A percentile compares a stretch with the other conserved stretches of the same genome.
phyloP scores from a whole-genome alignment of 2,113 vertebrate species.

The Montifringilla adamsi region DNA sequence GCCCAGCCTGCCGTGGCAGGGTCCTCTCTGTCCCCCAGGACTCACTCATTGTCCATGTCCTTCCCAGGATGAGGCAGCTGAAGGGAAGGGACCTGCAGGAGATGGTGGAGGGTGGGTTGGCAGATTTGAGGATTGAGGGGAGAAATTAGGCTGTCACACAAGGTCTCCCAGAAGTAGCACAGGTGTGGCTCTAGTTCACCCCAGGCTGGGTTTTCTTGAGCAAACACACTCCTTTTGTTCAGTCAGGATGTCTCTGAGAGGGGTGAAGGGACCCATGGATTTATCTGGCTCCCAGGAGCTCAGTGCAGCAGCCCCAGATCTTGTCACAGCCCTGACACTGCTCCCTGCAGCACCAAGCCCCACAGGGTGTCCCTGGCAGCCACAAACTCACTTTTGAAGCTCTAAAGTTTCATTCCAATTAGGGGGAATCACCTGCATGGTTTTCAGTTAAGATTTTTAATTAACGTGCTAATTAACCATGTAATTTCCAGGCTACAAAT shows the following conservation, averaged over 20 bases:
- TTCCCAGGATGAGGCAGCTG: background rate
- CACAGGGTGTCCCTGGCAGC: background rate
- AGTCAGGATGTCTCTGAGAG: background rate
- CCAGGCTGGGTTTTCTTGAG: background rate
- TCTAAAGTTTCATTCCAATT: background rate
- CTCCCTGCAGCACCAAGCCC: background rate
- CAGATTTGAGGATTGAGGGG: background rate
- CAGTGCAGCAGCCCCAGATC: background rate
- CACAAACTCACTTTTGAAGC: background rate
- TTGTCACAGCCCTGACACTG: background rate
- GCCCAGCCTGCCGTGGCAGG: background rate
- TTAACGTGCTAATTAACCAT: background rate
- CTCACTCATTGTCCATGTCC: rapidly evolving
- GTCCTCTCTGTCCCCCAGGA: background rate
- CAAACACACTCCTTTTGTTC: background rate
- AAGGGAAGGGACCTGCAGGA: rapidly evolving
- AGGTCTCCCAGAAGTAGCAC: background rate
- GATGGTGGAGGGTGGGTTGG: background rate
- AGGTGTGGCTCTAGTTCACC: background rate
- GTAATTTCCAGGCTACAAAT: background rate
- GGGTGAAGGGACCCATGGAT: background rate
- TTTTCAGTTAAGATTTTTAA: background rate
- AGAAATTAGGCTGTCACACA: background rate
- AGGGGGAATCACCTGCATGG: background rate
- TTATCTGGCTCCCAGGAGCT: background rate